These are phyloP conservation scores for Sclerurus mexicanus DNA, from an alignment of 2,113 vertebrate species.

Conservation along the genomic window DNA sequence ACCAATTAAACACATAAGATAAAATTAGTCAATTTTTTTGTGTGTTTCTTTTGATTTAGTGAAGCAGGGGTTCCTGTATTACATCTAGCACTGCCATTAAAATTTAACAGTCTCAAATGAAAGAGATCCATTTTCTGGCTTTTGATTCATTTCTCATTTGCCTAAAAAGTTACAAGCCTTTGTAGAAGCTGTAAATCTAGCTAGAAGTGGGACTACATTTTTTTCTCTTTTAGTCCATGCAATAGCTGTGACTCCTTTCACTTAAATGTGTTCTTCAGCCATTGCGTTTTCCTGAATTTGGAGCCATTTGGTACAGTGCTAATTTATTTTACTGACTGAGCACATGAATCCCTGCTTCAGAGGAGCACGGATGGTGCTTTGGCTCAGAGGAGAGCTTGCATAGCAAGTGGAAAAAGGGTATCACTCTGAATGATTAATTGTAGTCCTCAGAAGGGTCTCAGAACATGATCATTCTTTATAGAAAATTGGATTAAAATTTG, in stretches of 20 bases:
- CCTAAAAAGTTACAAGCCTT: slow-evolving; percentile 32
- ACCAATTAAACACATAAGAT: background rate
- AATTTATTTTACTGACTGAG: slow-evolving; percentile 57
- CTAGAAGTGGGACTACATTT: background rate
- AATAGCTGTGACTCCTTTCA: slow-evolving; percentile 18
- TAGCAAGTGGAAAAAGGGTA: slow-evolving; percentile 30
- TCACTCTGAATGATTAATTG: slow-evolving; percentile 66
- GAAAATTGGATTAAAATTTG: slow-evolving; percentile 73
- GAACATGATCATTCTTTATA: slow-evolving; percentile 70
- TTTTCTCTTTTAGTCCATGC: background rate
- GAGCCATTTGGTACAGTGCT: slow-evolving; percentile 48
- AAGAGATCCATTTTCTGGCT: background rate
- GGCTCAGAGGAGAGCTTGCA: slow-evolving; percentile 27
- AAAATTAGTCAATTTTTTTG: background rate
- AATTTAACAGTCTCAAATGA: slow-evolving; percentile 40
- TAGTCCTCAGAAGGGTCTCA: slow-evolving; percentile 52
- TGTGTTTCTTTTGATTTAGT: slow-evolving; percentile 7
- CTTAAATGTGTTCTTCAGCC: slow-evolving; percentile 28
- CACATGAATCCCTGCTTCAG: slow-evolving; percentile 29
- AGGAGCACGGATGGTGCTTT: background rate
- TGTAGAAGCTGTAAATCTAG: slow-evolving; percentile 37
- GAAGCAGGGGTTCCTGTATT: background rate
- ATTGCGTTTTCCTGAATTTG: slow-evolving; percentile 52
- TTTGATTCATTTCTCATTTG: slow-evolving; percentile 56
- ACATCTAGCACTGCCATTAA: slow-evolving; percentile 19